Percentiles rank a stretch among this genome's conserved stretches.
These are phyloP conservation scores for Dasypus novemcinctus DNA, from an alignment of 2,113 vertebrate genomes.

Conservation along the genomic window DNA sequence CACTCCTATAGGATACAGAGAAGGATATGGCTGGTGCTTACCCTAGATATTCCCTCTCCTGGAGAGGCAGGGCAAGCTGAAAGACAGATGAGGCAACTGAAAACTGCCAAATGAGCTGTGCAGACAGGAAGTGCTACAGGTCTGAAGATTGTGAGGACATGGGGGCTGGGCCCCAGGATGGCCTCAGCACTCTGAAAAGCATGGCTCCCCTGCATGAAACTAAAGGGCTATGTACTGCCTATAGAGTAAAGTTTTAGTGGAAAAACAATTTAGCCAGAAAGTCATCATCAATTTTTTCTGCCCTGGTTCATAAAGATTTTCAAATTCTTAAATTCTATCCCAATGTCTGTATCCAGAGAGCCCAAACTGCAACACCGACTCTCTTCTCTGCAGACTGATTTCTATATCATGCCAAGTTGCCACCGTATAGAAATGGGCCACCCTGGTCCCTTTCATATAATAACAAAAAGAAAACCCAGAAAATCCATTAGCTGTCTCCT, in stretches of 20 bases:
- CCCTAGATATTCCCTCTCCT: not conserved
- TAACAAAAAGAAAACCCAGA: not conserved
- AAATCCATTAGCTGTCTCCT: not conserved
- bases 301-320: not conserved
- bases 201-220: too few species aligned
- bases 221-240: not conserved
- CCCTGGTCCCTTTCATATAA: not conserved
- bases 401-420: not conserved
- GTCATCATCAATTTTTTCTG: not conserved
- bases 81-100: not conserved
- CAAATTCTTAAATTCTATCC: not conserved
- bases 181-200: not conserved
- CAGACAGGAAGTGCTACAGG: not conserved
- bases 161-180: accelerated
- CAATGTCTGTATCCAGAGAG: not conserved
- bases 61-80: not conserved
- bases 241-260: not conserved
- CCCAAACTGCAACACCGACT: not conserved
- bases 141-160: not conserved
- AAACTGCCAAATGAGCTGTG: not conserved
- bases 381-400: not conserved
- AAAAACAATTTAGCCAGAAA: not conserved
- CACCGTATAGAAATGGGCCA: too few species aligned
- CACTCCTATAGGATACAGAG: not conserved
- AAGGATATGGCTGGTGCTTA: accelerated